Base-by-base conservation (phyloP, 2,888 invertebrate genomes). In the Lasioglossum calceatum region DNA sequence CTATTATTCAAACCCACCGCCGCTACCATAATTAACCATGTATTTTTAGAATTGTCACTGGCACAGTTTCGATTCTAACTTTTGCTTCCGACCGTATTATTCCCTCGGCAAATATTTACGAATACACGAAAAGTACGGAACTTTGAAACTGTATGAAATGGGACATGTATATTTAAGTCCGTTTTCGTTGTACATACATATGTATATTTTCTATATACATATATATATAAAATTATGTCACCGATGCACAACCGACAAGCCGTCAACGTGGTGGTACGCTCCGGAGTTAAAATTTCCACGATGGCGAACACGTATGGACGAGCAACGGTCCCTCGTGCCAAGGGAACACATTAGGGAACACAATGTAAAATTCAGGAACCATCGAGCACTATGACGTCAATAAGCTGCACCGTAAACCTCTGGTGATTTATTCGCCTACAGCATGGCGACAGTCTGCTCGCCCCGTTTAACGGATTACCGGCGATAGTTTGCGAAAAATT, bases 351-450 rank as follows among this genome's bases (percentile, higher is more conserved):
- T 88, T 85, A 87, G 81, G 71, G 67, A 81, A 73, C 71, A 44
- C 72, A 36, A 88, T 88, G 83, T 86, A 89, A 89, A 88, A 90
- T 90, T 89, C 89, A 90, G 36, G 67, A 82, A 70, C 83, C 73
- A 86, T 86, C 86, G 79, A 54, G 71, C 77, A 78, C 77, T 81
- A 87, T 77, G 84, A 87, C 79, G 82, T 79, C 82, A 72, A 84
- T 88, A 87, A 88, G 85, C 84, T 81, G 81, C 82, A 74, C 77
- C 36, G 82, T 87, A 88, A 88, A 84, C 76, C 86, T 76, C 70
- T 54, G 61, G 78, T 85, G 85, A 89, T 90, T 89, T 89, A 84
- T 89, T 84, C 86, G 84, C 81, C 44, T 64, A 76, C 54, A 73
- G 36, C 44, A 12, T 47, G n/a, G 3, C 39, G 47, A 54, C 71